Base-by-base conservation (phyloP, 2,113 vertebrate genomes). In the Colinus virginianus region DNA sequence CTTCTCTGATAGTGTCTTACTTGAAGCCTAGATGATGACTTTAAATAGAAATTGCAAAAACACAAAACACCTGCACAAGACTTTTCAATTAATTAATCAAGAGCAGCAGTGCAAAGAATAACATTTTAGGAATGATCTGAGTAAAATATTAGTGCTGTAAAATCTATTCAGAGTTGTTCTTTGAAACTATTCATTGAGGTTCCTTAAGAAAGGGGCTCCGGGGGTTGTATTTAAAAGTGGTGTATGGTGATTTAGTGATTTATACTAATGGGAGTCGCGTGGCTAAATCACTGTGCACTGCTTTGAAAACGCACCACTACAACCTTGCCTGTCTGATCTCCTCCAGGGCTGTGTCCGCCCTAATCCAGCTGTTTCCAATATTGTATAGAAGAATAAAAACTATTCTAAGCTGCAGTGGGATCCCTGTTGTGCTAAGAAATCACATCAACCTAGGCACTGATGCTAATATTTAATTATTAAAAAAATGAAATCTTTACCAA, bases 291-390 rank as follows among this genome's bases (percentile, higher is more conserved):
- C 7, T 30, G 55, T 51, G 36, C 38, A 76, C 10, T 1, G 4
- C 43, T 91, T 89, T 93, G 49, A 89, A 87, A 84, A 81, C 56
- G 48, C 21, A 84, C 69, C 43, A 78, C 88, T 74, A 78, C 2
- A 2, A 84, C 34, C 17, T 61, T 63, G 26, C 28, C 66, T 87
- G 53, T 34, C 26, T 92, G n/a, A 88, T 90, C 30, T 90, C 74
- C 49, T 49, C 53, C 43, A 83, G 67, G n/a, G 53, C 3, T 61
- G 69, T 80, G 43, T 76, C 62, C 0, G 2, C 58, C 78, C 53
- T 90, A 87, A 90, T 84, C 61, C 90, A 94, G 49, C 46, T 93
- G 53, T 95, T 96, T 96, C 56, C 78, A 78, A 71, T 78, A 74
- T 17, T 2, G 1, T 59, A 32, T 43, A 36, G 63, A 48, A 93